phyloP scores from a whole-genome alignment of 2,113 vertebrate species.

The Acanthochromis polyacanthus region DNA sequence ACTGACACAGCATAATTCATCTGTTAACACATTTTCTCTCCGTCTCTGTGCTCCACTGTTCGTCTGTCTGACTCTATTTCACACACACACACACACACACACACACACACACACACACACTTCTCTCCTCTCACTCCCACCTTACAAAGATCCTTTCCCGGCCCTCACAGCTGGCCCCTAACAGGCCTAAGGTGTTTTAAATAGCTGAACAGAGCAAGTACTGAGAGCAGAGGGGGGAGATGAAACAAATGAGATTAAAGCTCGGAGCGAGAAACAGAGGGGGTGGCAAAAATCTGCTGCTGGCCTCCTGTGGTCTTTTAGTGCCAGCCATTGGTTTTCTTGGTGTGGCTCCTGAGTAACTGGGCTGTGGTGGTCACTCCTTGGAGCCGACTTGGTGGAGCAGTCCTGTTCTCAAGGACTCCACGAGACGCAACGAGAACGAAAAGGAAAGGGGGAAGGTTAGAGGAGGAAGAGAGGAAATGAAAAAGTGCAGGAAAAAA shows the following conservation, averaged over 20 bases:
- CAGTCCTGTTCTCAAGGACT: constrained; percentile 21
- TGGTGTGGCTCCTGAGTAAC: constrained; percentile 31
- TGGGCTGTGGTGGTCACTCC: constrained; percentile 6
- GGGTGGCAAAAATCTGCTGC: constrained; percentile 35
- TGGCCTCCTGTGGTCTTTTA: constrained; percentile 40
- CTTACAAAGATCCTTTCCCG: constrained; percentile 27
- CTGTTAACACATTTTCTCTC: constrained; percentile 38
- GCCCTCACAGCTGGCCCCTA: constrained; percentile 58
- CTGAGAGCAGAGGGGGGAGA: constrained; percentile 41
- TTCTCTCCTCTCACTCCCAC: constrained; percentile 5
- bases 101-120: neutral
- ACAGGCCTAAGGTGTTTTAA: constrained; percentile 70
- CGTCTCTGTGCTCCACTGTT: constrained; percentile 11
- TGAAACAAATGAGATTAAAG: constrained; percentile 66
- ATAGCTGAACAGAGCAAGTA: constrained; percentile 61
- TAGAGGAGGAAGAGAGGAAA: constrained; percentile 26
- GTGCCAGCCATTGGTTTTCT: constrained; percentile 11
- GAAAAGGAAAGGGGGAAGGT: constrained; percentile 15
- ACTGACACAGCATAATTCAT: constrained; percentile 51
- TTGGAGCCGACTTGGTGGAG: constrained; percentile 9
- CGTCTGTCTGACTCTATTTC: neutral
- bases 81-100: neutral
- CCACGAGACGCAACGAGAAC: constrained; percentile 5
- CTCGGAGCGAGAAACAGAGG: constrained; percentile 15
- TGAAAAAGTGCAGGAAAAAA: constrained; percentile 41